Evolutionary conservation across 2,113 vertebrate genomes (phyloP), one percentile per base, ranked within the genome.

Genomic region (Indicator maculatus): DNA sequence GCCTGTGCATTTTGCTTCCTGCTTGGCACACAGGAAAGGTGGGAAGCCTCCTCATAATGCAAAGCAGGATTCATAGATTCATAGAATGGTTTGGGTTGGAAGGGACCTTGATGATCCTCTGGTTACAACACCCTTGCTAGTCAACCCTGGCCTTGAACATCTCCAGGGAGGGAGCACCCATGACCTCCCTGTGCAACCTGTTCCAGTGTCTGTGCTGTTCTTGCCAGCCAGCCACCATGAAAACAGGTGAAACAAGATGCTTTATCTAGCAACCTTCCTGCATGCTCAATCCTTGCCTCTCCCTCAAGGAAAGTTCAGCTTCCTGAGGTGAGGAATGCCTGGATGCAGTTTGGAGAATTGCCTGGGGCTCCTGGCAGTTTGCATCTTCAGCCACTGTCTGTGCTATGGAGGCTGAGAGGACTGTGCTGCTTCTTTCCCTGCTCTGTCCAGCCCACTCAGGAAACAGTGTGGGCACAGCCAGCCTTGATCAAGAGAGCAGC

Each of bases 401-500:
- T 65, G 44, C 58, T 28, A 38, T 6, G 8, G 36, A 71, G 17
- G 12, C 52, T 50, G 2, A 5, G 47, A 66, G 52, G 38, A 9
- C 44, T 28, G 15, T 1, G 0, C 19, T 28, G 38, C 27, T 5
- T 16, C 44, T 18, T 5, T 33, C 19, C 1, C 31, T 72, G 59
- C n/a, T 39, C 38, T 0, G 0, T 5, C 7, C 65, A 10, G 33
- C 50, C 45, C 38, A 2, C 66, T 55, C 20, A 2, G 59, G 31
- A 18, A 31, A 14, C 44, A 38, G 12, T 3, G 11, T 14, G 39
- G 59, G 33, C 39, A 23, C 52, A 59, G 70, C 38, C 44, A 69
- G 7, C 41, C 64, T 44, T 14, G 16, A 77, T 83, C 9, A 2
- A 12, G 50, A 38, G 28, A 16, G 11, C 30, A 56, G 24, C 52